Percentiles rank a stretch among this genome's conserved stretches.
phyloP scores from a whole-genome alignment of 1,140 invertebrate genomes.

The Teleogryllus occipitalis region DNA sequence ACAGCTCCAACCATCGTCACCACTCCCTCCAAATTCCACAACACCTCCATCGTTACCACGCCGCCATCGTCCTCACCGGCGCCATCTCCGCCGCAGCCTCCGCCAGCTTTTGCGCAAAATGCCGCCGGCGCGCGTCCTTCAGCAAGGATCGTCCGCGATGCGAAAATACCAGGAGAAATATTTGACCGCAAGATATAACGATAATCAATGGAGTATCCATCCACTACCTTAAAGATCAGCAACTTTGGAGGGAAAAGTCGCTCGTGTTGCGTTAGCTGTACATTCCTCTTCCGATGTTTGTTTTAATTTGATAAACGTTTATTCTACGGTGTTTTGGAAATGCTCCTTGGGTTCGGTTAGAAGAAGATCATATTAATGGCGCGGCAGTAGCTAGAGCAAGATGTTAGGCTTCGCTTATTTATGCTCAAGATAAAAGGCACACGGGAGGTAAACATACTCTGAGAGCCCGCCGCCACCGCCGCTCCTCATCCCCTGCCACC shows the following conservation, averaged over 20 bases:
- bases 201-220: neutral
- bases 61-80: too few species aligned
- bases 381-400: slow-evolving; percentile 2
- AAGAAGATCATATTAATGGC: slow-evolving; percentile 1
- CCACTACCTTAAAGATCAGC: neutral
- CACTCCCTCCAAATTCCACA: too few species aligned
- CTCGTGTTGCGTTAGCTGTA: slow-evolving; percentile 3
- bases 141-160: too few species aligned
- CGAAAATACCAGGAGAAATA: neutral
- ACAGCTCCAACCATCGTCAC: too few species aligned
- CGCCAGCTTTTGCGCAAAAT: too few species aligned
- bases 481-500: too few species aligned
- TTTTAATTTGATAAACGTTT: slow-evolving; percentile 5
- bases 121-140: too few species aligned
- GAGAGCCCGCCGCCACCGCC: neutral
- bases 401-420: neutral
- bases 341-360: slow-evolving; percentile 1
- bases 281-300: neutral
- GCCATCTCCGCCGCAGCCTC: too few species aligned
- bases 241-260: neutral
- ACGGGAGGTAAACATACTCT: neutral
- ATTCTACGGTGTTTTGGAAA: neutral
- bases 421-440: neutral
- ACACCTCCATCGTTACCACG: too few species aligned
- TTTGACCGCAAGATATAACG: neutral